phyloP scores from a whole-genome alignment of 2,888 invertebrate genomes.

The Parochlus steinenii region DNA sequence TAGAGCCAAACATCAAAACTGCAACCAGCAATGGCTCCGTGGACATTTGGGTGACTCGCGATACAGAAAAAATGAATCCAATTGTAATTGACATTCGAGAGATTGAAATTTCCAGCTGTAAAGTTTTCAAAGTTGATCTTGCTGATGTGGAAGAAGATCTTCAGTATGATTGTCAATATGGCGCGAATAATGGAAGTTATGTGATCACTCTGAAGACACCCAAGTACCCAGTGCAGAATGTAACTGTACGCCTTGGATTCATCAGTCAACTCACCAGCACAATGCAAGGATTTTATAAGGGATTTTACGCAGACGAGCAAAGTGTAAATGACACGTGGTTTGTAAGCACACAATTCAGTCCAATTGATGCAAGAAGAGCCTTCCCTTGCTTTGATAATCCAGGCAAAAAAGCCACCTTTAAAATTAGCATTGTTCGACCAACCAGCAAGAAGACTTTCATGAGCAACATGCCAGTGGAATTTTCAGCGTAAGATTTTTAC shows the following conservation, averaged over 20 bases:
- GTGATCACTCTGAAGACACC: constrained; percentile 15
- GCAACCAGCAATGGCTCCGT: constrained; percentile 26
- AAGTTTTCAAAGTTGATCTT: constrained; percentile 3
- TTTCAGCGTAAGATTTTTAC: constrained; percentile 20
- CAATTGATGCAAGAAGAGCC: constrained; percentile 59
- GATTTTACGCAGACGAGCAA: constrained; percentile 30
- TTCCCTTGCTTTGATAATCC: constrained; percentile 86
- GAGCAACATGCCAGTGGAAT: constrained; percentile 45
- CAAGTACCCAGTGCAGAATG: constrained; percentile 18
- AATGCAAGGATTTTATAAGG: constrained; percentile 37
- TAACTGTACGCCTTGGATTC: constrained; percentile 33
- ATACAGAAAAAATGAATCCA: constrained; percentile 23
- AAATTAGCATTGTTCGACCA: constrained; percentile 45
- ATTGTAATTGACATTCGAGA: constrained; percentile 29
- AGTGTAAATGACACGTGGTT: constrained; percentile 42
- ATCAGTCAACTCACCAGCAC: constrained; percentile 35
- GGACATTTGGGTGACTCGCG: constrained; percentile 23
- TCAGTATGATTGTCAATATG: constrained; percentile 18
- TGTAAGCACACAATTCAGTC: constrained; percentile 65
- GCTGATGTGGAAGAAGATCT: constrained; percentile 1
- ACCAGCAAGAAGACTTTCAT: constrained; percentile 28
- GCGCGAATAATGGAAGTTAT: constrained; percentile 24
- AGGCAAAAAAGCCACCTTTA: constrained; percentile 58
- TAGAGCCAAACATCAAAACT: constrained; percentile 25
- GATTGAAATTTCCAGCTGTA: constrained; percentile 7